Conservation (phyloP, 2,888 invertebrate species). For the Pammene fasciana region DNA sequence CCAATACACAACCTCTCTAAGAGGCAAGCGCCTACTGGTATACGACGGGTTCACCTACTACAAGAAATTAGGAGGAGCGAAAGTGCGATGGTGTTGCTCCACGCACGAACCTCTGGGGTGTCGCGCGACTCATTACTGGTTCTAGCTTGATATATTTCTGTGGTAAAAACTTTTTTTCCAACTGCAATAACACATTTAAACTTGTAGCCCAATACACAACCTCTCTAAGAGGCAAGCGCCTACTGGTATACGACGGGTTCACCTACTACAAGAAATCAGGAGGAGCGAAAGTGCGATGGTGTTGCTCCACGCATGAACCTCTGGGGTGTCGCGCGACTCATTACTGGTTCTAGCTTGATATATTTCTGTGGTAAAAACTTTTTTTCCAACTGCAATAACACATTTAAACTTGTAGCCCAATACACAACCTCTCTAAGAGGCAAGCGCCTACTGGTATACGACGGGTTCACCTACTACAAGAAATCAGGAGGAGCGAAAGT, state of each 20-base stretch:
- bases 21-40: constrained; percentile 3
- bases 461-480: not conserved
- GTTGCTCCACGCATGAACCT: not conserved
- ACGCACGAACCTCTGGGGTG: no score
- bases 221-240: constrained; percentile 2
- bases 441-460: not conserved
- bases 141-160: no score
- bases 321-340: no score
- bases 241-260: not conserved
- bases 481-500: not conserved
- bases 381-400: no score
- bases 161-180: no score
- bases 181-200: no score
- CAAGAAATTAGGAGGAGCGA: no score
- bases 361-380: no score
- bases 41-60: not conserved
- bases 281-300: constrained; percentile 7
- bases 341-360: no score
- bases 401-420: not conserved
- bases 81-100: no score
- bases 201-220: not conserved
- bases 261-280: not conserved
- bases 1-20: not conserved
- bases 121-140: no score
- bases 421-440: not conserved